Evolutionary conservation across 2,797 vertebrate genomes (phyloP).

Genomic region (Protonibea diacanthus): DNA sequence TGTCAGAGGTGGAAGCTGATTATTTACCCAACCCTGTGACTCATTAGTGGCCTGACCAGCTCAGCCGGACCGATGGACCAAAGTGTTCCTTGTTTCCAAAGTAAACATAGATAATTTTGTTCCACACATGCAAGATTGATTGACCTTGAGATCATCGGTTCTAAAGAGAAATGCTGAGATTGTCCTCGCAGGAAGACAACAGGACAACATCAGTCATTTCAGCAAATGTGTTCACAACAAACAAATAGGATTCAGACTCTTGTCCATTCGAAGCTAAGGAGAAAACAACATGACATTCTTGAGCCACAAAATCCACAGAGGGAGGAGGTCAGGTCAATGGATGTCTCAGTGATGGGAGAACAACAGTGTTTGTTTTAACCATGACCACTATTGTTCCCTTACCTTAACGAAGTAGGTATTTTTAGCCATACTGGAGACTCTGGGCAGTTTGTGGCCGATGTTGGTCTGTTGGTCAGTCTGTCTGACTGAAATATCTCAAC

Average conservation of each 20-base stretch:
- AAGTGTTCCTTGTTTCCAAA: conserved; percentile 40
- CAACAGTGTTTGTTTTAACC: conserved; percentile 15
- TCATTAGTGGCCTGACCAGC: conserved; percentile 61
- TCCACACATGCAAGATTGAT: conserved; percentile 23
- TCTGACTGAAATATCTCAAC: conserved; percentile 2
- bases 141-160: conserved; percentile 32
- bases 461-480: not conserved
- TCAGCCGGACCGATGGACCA: conserved; percentile 29
- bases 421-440: not conserved
- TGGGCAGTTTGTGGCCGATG: not conserved
- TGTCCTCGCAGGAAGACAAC: conserved; percentile 1
- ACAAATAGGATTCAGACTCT: not conserved
- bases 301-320: conserved; percentile 1
- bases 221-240: not conserved
- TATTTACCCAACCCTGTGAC: conserved; percentile 70
- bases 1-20: conserved; percentile 62
- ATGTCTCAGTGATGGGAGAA: conserved; percentile 4
- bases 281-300: conserved; percentile 9
- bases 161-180: not conserved
- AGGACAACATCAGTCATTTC: not conserved
- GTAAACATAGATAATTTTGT: conserved; percentile 48
- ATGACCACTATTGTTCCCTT: conserved; percentile 4
- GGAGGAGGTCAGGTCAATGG: not conserved
- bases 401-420: not conserved
- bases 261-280: not conserved